A percentile compares a stretch with the other conserved stretches of the same genome.
phyloP scores from a whole-genome alignment of 2,113 vertebrate species.

The Barbus barbus region DNA sequence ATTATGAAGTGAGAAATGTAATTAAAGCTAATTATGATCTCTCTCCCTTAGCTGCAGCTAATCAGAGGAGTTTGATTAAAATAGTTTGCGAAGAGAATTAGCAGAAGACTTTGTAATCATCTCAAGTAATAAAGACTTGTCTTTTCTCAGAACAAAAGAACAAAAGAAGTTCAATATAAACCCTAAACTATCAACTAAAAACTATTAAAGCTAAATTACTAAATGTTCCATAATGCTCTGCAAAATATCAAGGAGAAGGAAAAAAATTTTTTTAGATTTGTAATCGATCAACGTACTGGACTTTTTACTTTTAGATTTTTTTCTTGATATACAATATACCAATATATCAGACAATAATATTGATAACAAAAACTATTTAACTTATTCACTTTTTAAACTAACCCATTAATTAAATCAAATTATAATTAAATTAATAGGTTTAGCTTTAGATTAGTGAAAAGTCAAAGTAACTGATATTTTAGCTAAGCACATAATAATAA shows the following conservation, averaged over 20 bases:
- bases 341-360: too few species aligned
- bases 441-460: too few species aligned
- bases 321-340: too few species aligned
- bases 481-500: too few species aligned
- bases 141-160: neutral
- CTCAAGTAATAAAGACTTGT: slow-evolving; percentile 23
- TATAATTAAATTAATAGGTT: too few species aligned
- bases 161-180: neutral
- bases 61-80: slow-evolving; percentile 46
- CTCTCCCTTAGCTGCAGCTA: slow-evolving; percentile 32
- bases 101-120: slow-evolving; percentile 19
- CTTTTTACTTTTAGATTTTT: too few species aligned
- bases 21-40: slow-evolving; percentile 37
- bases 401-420: too few species aligned
- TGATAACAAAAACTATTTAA: too few species aligned
- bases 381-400: too few species aligned
- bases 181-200: neutral
- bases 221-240: neutral
- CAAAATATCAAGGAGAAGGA: too few species aligned
- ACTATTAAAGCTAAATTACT: neutral
- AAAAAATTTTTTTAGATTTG: neutral
- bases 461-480: too few species aligned
- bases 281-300: neutral
- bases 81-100: slow-evolving; percentile 16
- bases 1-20: slow-evolving; percentile 20